These are phyloP conservation scores for Xylota sylvarum DNA, from an alignment of 2,888 invertebrate genomes.

Conservation along the genomic window DNA sequence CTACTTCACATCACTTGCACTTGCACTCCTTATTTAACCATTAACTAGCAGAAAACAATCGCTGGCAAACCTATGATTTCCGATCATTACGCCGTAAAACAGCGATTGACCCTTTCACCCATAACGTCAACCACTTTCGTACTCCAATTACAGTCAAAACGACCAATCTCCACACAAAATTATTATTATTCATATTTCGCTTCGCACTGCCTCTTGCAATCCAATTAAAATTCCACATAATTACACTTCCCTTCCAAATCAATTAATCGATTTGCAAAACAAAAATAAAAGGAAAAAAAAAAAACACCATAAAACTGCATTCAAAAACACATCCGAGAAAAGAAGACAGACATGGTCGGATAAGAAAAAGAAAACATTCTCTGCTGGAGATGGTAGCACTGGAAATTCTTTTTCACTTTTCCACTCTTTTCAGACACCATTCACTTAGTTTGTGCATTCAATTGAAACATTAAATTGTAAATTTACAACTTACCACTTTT, in stretches of 20 bases:
- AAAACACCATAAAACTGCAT: slow-evolving; percentile 70
- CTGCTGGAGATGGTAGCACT: slow-evolving; percentile 66
- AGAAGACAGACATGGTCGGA: slow-evolving; percentile 51
- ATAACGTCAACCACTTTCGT: not conserved
- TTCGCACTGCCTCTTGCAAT: slow-evolving; percentile 46
- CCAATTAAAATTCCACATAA: slow-evolving; percentile 66
- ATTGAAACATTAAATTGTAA: slow-evolving; percentile 18
- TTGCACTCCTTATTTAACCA: not conserved
- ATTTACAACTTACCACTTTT: slow-evolving; percentile 79
- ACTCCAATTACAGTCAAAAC: not conserved
- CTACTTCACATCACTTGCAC: not conserved
- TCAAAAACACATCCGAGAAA: slow-evolving; percentile 62
- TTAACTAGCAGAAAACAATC: not conserved
- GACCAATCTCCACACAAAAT: not conserved
- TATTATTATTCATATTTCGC: slow-evolving; percentile 25
- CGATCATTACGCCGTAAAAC: not conserved
- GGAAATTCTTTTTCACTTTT: slow-evolving; percentile 45
- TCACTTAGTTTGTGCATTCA: slow-evolving; percentile 38
- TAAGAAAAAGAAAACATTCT: slow-evolving; percentile 74
- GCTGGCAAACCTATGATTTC: not conserved
- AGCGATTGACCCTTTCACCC: slow-evolving; percentile 4
- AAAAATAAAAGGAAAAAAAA: slow-evolving; percentile 60
- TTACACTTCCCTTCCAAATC: slow-evolving; percentile 64
- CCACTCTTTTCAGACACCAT: slow-evolving; percentile 30
- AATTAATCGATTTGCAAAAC: slow-evolving; percentile 76